These are phyloP conservation scores for Drosophila bifasciata DNA, from an alignment of 1,140 invertebrate genomes.

Conservation along the genomic window DNA sequence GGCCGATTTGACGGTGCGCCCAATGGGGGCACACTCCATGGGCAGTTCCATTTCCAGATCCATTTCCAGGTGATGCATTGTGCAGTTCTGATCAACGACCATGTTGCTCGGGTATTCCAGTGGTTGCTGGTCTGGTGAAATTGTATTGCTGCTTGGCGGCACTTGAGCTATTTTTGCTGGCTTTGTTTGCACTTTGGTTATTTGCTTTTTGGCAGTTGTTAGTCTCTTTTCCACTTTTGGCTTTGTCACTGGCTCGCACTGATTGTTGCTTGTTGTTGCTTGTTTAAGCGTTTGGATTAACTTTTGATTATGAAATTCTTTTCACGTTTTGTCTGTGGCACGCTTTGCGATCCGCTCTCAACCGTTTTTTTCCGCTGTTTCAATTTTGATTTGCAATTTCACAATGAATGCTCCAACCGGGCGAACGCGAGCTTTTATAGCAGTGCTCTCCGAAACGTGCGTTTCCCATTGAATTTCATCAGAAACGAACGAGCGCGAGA, in stretches of 20 bases:
- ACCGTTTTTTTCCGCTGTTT: constrained; percentile 68
- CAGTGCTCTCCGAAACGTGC: constrained; percentile 52
- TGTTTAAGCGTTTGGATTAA: constrained; percentile 54
- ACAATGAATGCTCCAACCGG: constrained; percentile 76
- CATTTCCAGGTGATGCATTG: constrained; percentile 57
- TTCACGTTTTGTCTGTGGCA: constrained; percentile 54
- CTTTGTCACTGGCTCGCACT: constrained; percentile 43
- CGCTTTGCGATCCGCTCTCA: constrained; percentile 50
- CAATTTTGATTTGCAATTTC: constrained; percentile 84
- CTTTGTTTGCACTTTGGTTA: constrained; percentile 49
- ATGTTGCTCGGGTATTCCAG: constrained; percentile 59
- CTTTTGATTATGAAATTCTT: constrained; percentile 83
- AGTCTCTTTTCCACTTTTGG: constrained; percentile 20
- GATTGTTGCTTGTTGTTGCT: constrained; percentile 34
- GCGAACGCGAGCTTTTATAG: constrained; percentile 71
- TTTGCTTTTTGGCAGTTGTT: constrained; percentile 26
- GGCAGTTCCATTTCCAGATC: constrained; percentile 48
- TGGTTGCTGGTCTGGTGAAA: constrained; percentile 30
- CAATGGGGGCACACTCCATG: constrained; percentile 82
- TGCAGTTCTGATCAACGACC: constrained; percentile 77
- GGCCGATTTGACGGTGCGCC: constrained; percentile 85
- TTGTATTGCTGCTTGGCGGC: constrained; percentile 20
- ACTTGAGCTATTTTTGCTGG: constrained; percentile 51
- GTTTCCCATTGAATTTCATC: constrained; percentile 76
- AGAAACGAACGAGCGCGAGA: constrained; percentile 43